Conservation (phyloP, 2,113 vertebrate species). For the Enhydra lutris region DNA sequence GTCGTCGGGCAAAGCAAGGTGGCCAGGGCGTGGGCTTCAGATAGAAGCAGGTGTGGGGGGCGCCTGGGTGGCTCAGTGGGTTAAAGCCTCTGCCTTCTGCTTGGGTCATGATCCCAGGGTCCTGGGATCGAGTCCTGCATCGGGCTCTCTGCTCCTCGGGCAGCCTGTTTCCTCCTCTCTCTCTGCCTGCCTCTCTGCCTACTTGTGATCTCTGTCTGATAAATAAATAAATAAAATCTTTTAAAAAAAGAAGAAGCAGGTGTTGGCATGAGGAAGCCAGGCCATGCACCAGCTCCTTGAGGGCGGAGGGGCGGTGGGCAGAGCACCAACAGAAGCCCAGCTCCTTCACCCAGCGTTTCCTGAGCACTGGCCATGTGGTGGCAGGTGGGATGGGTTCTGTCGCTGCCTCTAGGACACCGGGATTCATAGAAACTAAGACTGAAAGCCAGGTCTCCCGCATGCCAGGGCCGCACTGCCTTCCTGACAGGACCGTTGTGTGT, state of each 20-base stretch:
- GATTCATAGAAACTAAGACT: not conserved
- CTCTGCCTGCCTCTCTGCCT: no score
- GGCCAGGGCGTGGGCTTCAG: not conserved
- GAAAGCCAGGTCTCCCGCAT: not conserved
- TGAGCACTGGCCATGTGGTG: not conserved
- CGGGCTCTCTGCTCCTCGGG: no score
- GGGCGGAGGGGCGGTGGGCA: not conserved
- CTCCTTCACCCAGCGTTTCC: rapidly evolving
- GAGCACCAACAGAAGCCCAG: not conserved
- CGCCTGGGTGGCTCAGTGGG: no score
- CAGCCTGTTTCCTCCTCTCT: no score
- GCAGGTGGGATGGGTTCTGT: not conserved
- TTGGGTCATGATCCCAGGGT: no score
- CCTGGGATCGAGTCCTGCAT: no score
- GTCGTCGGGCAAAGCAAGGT: not conserved
- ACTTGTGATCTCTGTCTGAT: no score
- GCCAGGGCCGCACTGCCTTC: not conserved
- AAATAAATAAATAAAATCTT: no score
- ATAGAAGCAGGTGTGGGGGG: not conserved
- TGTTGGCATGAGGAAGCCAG: not conserved
- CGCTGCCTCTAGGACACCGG: not conserved
- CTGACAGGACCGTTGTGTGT: not conserved
- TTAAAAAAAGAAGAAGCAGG: not conserved
- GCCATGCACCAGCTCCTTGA: not conserved
- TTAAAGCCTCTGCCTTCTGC: no score